phyloP scores from a whole-genome alignment of 2,113 vertebrate species.

The Regulus satrapa region DNA sequence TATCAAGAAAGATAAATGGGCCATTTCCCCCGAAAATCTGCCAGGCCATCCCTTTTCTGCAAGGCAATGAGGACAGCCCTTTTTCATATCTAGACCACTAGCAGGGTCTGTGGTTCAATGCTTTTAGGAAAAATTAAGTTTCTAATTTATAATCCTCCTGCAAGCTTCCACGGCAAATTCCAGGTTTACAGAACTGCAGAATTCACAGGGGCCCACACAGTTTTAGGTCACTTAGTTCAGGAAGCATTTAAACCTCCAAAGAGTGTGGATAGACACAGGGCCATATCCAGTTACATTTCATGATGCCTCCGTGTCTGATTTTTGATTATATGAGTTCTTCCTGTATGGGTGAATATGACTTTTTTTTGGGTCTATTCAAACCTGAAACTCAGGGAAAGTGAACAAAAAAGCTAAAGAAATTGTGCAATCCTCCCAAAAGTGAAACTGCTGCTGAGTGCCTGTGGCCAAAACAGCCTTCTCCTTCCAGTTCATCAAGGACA shows the following conservation, averaged over 20 bases:
- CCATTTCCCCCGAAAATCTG: not conserved
- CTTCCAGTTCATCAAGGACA: conserved; percentile 67
- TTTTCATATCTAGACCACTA: not conserved
- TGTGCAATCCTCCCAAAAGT: not conserved
- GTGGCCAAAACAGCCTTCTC: conserved; percentile 66
- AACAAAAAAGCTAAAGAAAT: not conserved
- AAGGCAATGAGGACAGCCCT: not conserved
- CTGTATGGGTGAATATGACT: not conserved
- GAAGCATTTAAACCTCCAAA: not conserved
- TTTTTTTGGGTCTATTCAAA: not conserved
- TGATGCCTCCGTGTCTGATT: not conserved
- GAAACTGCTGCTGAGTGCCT: conserved; percentile 6
- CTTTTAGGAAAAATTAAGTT: not conserved
- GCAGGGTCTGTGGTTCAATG: not conserved
- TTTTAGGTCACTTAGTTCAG: conserved; percentile 39
- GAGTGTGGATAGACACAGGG: not conserved
- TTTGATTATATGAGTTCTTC: not conserved
- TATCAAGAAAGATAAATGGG: not conserved
- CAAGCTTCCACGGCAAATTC: conserved; percentile 5
- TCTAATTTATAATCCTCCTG: not conserved
- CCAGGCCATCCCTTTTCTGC: not conserved
- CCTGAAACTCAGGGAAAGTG: not conserved
- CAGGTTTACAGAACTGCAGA: not conserved
- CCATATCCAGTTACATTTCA: not conserved
- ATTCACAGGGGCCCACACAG: not conserved